These are phyloP conservation scores for Spheniscus humboldti DNA, from an alignment of 2,797 vertebrate genomes.

Conservation along the genomic window DNA sequence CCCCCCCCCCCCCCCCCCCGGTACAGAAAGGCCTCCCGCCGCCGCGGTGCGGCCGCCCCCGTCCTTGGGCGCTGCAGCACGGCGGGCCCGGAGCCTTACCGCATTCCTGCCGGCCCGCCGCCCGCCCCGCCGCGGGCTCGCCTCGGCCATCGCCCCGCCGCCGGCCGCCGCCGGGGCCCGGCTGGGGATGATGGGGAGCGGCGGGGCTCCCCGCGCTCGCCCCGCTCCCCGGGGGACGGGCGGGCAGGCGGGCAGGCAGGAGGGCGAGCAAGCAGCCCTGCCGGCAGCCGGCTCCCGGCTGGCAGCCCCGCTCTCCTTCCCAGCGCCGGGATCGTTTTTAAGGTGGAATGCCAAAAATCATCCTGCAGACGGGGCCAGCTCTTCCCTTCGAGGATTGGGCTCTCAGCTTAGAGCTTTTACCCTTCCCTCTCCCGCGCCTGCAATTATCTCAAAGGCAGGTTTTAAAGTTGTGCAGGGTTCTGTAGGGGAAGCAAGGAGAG, in stretches of 20 bases:
- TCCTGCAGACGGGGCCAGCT: not conserved
- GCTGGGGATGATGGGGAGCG: not conserved
- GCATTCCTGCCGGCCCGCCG: conserved; percentile 81
- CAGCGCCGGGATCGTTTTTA: not conserved
- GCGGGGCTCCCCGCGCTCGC: not conserved
- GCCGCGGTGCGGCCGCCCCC: not conserved
- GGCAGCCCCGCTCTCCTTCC: conserved; percentile 5
- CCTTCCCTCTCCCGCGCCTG: not conserved
- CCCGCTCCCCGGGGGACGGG: not conserved
- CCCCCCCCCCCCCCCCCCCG: not conserved
- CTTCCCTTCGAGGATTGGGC: not conserved
- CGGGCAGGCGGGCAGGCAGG: not conserved
- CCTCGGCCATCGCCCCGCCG: conserved; percentile 77
- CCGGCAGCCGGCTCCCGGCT: not conserved
- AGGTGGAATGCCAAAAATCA: conserved; percentile 58
- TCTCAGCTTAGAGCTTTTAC: not conserved
- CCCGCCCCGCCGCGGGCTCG: conserved; percentile 73
- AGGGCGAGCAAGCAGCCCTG: not conserved
- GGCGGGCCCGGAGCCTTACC: conserved; percentile 66
- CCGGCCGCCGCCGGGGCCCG: not conserved
- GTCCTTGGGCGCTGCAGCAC: not conserved
- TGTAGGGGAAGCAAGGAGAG: rapidly evolving
- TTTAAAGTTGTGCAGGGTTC: rapidly evolving
- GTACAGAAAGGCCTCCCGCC: not conserved
- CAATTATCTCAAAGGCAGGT: not conserved